Percentiles rank a stretch among this genome's conserved stretches.
These are phyloP conservation scores for Poeciliopsis retropinna DNA, from an alignment of 2,113 vertebrate species.

Conservation along the genomic window DNA sequence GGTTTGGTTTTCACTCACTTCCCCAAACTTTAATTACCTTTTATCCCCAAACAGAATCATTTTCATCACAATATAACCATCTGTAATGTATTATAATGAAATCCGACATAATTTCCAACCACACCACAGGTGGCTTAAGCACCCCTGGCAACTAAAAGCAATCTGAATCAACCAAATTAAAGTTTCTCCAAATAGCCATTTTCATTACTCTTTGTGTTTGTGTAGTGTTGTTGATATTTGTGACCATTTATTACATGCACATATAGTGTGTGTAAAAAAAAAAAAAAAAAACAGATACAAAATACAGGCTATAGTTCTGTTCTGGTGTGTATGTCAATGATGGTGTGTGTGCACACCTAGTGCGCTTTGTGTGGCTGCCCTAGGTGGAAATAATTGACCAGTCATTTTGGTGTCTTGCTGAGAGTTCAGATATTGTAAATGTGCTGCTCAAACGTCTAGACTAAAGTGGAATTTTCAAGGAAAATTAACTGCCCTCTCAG, in stretches of 20 bases:
- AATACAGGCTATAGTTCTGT: slow-evolving; percentile 1
- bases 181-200: background rate
- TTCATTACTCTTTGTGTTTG: background rate
- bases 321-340: slow-evolving; percentile 7
- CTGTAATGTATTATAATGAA: background rate
- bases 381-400: slow-evolving; percentile 55
- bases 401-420: slow-evolving; percentile 40
- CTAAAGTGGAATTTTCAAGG: slow-evolving; percentile 57
- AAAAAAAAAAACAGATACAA: too few species aligned
- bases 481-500: slow-evolving; percentile 52
- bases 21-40: background rate
- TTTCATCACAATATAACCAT: background rate
- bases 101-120: background rate
- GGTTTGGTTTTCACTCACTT: background rate
- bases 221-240: background rate
- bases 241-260: background rate
- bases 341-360: slow-evolving; percentile 28
- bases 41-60: background rate
- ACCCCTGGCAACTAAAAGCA: slow-evolving; percentile 1
- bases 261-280: background rate
- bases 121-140: background rate
- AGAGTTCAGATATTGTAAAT: slow-evolving; percentile 59
- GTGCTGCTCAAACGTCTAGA: slow-evolving; percentile 48
- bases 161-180: background rate
- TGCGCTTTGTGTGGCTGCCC: slow-evolving; percentile 37